Evolutionary conservation across 2,113 vertebrate genomes (phyloP).

Genomic region (Myiozetetes cayanensis): DNA sequence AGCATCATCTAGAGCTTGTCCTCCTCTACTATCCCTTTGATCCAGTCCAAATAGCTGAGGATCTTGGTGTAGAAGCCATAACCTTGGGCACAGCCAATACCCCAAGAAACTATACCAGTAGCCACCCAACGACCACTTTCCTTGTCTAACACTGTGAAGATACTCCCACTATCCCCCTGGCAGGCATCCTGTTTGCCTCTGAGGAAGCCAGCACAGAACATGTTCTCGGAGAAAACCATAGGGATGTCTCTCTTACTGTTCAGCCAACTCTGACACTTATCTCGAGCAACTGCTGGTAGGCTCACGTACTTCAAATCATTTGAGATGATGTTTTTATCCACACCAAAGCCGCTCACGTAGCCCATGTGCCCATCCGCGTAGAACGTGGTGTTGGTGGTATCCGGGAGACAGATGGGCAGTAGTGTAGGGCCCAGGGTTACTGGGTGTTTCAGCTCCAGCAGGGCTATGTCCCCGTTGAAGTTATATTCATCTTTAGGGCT

Average conservation of each 20-base stretch:
- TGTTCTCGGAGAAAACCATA: constrained; percentile 73
- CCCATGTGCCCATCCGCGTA: constrained; percentile 56
- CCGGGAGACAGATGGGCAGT: constrained; percentile 87
- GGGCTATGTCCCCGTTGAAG: constrained; percentile 87
- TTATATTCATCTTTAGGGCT: not conserved
- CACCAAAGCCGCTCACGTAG: constrained; percentile 88
- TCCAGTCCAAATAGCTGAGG: constrained; percentile 77
- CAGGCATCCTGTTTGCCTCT: constrained; percentile 63
- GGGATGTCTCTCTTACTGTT: not conserved
- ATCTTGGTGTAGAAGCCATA: constrained; percentile 83
- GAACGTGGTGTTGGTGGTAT: constrained; percentile 2
- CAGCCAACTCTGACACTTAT: constrained; percentile 56
- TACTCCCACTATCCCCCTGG: constrained; percentile 78
- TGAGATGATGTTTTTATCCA: constrained; percentile 21
- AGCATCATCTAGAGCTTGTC: not conserved
- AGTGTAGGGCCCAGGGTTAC: constrained; percentile 76
- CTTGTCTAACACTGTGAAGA: constrained; percentile 41
- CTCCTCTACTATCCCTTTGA: constrained; percentile 63
- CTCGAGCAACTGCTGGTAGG: constrained; percentile 55
- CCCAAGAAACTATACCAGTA: constrained; percentile 81
- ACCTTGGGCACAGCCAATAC: constrained; percentile 68
- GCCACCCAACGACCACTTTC: constrained; percentile 64
- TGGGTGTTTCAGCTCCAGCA: constrained; percentile 79
- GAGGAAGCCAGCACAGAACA: constrained; percentile 79
- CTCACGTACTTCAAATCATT: constrained; percentile 64